Conservation (phyloP, 2,888 invertebrate genomes). For the Cephus runcator region DNA sequence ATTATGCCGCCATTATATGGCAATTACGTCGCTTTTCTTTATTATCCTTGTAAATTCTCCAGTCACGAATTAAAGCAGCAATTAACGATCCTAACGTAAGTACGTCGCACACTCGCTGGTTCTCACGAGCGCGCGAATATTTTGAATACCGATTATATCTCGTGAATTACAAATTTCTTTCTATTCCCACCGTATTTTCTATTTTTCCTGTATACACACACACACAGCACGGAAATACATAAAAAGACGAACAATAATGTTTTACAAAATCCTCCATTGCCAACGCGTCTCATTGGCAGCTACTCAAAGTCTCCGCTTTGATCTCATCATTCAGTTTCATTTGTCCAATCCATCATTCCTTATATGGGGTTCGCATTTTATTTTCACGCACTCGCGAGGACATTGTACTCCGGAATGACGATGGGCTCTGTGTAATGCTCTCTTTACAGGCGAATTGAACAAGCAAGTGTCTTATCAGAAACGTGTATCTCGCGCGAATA, state of each 20-base stretch:
- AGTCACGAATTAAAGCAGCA: conserved; percentile 34
- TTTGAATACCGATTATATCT: background rate
- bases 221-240: background rate
- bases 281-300: no score
- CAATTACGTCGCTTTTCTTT: conserved; percentile 23
- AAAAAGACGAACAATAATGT: background rate
- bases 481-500: background rate
- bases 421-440: background rate
- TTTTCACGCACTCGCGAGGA: background rate
- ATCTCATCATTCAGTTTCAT: background rate
- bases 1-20: background rate
- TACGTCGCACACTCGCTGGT: background rate
- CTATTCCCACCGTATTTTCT: background rate
- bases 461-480: background rate
- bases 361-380: background rate
- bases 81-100: background rate
- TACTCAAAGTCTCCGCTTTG: no score
- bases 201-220: background rate
- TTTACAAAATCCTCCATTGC: background rate
- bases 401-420: background rate
- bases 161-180: background rate
- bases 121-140: background rate
- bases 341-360: background rate
- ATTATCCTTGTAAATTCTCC: conserved; percentile 32
- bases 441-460: background rate